Percentiles rank a stretch among this genome's conserved stretches.
Conservation (phyloP, 2,888 invertebrate genomes). For the Eristalinus aeneus region DNA sequence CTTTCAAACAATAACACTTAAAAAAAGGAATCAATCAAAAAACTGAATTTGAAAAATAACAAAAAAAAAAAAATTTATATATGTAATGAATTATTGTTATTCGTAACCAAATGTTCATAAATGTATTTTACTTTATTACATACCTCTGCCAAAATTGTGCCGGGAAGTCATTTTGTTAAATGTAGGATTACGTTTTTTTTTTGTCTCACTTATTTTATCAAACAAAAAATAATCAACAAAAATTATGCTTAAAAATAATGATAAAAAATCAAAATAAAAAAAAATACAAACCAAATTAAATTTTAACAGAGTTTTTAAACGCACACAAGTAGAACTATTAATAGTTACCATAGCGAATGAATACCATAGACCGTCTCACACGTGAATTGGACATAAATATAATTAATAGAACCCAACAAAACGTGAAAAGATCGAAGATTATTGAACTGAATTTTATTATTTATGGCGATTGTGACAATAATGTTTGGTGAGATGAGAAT, state of each 20-base stretch:
- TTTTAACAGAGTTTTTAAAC: conserved; percentile 30
- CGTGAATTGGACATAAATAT: conserved; percentile 17
- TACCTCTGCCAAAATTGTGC: conserved; percentile 81
- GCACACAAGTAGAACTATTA: conserved; percentile 22
- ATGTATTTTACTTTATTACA: conserved; percentile 74
- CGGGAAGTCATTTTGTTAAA: conserved; percentile 80
- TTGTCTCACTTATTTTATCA: conserved; percentile 27
- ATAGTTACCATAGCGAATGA: conserved; percentile 26
- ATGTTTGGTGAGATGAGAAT: too few relatives aligned
- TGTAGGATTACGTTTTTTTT: conserved; percentile 30
- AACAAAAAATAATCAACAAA: conserved; percentile 54
- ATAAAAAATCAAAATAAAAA: conserved; percentile 34
- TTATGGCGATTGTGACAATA: neutral
- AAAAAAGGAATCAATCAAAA: neutral
- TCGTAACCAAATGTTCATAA: conserved; percentile 48
- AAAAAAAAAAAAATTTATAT: conserved; percentile 8
- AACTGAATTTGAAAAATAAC: neutral
- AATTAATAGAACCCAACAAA: neutral
- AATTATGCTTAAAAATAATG: conserved; percentile 42
- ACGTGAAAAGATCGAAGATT: neutral
- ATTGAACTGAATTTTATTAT: neutral
- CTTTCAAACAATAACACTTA: conserved; percentile 54
- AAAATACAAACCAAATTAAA: conserved; percentile 30
- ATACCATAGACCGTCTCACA: conserved; percentile 26
- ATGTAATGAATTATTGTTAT: conserved; percentile 32